Evolutionary conservation across 1,140 invertebrate genomes (phyloP), one percentile per base, ranked within the genome.

Genomic region (Drosophila miranda): DNA sequence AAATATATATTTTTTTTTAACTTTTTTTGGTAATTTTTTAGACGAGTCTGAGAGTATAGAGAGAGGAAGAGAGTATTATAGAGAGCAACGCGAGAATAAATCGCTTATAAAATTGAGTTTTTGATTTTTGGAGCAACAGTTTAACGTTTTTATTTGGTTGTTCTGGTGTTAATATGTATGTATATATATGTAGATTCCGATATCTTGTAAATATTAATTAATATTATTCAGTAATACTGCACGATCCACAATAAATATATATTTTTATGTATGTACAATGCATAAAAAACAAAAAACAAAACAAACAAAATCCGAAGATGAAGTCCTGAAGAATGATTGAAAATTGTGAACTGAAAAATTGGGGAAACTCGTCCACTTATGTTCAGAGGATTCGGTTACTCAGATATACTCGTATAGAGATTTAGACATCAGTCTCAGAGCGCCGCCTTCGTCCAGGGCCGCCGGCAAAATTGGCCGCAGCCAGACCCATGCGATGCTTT

Each of bases 401-500:
- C 48, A 23, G 43, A 45, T 28, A 57, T 14, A 9, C 13, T 6
- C n/a, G 14, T 52, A 7, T 46, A 57, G 53, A 19, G 16, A 57
- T 63, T 89, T 89, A 92, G 64, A 71, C 90, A 58, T 91, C 89
- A 59, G 91, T 92, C 64, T 93, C 93, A 46, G 94, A 94, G 50
- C 96, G 94, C 79, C 95, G 94, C 94, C 95, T 96, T 91, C 96
- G 94, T 59, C 96, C 96, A 4, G 96, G 96, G 7, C 96, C 96
- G 6, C 95, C 95, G n/a, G 96, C 95, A 91, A 94, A 97, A 91
- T 96, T 96, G 70, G 96, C 96, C 1, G 96, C 95, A 45, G 96
- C 95, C 44, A 97, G 89, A 1, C 96, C 97, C 95, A 98, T 96
- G 75, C 97, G 92, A 90, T 97, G 96, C 91, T 97, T 97, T 78